Conservation (phyloP, 2,113 vertebrate genomes). For the Chamaetylas fuelleborni region DNA sequence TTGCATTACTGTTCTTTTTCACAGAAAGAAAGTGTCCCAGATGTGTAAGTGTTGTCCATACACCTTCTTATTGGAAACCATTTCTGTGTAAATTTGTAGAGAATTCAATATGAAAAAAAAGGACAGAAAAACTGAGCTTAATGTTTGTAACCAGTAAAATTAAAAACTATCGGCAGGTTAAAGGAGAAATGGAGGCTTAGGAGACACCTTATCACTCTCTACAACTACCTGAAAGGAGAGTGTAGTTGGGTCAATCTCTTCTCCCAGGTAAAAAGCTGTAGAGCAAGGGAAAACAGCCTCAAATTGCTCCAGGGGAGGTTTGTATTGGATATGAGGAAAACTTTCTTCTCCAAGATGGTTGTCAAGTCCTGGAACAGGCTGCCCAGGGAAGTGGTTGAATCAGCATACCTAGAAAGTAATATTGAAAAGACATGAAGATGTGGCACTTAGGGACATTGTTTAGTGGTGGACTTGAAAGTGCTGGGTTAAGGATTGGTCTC, state of each 20-base stretch:
- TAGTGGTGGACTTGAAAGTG: background rate
- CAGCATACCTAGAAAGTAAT: background rate
- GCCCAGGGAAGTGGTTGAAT: background rate
- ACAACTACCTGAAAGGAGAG: background rate
- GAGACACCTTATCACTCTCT: no score
- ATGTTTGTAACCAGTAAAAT: background rate
- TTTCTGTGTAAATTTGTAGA: background rate
- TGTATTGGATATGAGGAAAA: background rate
- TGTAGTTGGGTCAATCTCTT: background rate
- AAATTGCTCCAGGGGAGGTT: background rate
- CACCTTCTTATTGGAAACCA: background rate
- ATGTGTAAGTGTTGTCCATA: background rate
- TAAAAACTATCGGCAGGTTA: background rate
- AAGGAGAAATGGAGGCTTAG: background rate
- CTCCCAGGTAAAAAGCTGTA: background rate
- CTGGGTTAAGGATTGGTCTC: background rate
- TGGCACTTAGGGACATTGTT: background rate
- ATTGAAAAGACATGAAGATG: background rate
- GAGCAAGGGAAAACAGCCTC: background rate
- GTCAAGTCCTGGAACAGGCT: background rate
- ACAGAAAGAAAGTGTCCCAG: background rate
- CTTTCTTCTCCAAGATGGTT: background rate
- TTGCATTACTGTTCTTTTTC: background rate
- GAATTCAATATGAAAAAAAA: background rate
- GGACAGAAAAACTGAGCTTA: background rate